Conservation (phyloP, 92 coral and sea anemone genomes). For the Palythoa grandiflora region DNA sequence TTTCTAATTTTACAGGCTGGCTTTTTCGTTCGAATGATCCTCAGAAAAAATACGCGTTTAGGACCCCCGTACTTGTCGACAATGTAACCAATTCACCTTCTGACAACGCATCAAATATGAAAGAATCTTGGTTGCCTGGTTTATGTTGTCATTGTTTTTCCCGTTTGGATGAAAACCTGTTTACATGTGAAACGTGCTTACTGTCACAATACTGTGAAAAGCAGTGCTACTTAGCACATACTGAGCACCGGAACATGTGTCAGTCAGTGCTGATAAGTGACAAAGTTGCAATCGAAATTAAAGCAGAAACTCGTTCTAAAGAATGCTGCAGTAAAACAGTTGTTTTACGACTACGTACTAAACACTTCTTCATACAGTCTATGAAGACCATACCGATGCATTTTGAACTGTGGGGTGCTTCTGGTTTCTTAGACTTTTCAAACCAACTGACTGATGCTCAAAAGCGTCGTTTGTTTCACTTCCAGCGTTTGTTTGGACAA, state of each 20-base stretch:
- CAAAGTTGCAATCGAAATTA: neutral
- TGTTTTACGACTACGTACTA: neutral
- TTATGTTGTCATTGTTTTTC: neutral
- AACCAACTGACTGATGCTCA: neutral
- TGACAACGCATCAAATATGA: neutral
- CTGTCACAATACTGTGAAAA: neutral
- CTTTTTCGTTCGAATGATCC: neutral
- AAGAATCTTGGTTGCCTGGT: neutral
- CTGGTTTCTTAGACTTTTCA: neutral
- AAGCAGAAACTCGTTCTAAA: neutral
- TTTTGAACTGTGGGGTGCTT: neutral
- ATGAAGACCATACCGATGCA: neutral
- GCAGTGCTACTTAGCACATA: neutral
- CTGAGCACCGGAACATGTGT: neutral
- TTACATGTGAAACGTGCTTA: neutral
- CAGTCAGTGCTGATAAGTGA: neutral
- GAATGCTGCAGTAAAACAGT: too few species aligned
- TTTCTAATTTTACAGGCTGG: too few species aligned
- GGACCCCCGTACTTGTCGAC: neutral
- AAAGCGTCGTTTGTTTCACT: neutral
- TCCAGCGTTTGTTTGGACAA: neutral
- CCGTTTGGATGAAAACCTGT: neutral
- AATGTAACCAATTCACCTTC: neutral
- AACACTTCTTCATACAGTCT: neutral
- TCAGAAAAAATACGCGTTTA: neutral